Conservation (phyloP, 1,140 invertebrate genomes). For the Coelopa frigida region DNA sequence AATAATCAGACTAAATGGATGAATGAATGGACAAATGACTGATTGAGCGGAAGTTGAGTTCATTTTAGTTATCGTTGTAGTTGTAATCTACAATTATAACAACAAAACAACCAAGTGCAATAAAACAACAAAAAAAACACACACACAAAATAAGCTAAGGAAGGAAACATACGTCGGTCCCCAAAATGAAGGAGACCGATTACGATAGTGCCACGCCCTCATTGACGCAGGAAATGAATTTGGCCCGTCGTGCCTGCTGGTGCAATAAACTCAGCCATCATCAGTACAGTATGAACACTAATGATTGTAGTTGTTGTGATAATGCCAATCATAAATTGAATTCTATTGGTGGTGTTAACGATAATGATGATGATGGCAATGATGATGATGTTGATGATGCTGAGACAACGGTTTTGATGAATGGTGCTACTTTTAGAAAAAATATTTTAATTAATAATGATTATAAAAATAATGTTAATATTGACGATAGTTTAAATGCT, state of each 20-base stretch:
- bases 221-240: slow-evolving; percentile 38
- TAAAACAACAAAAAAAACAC: no score
- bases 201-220: slow-evolving; percentile 31
- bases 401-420: slow-evolving; percentile 18
- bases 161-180: neutral
- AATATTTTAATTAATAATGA: slow-evolving; percentile 10
- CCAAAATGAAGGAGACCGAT: slow-evolving; percentile 31
- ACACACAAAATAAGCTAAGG: neutral
- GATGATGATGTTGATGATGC: slow-evolving; percentile 5
- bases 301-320: neutral
- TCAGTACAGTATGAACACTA: neutral
- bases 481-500: slow-evolving; percentile 10
- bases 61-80: no score
- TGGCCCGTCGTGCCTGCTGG: slow-evolving; percentile 38
- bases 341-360: slow-evolving; percentile 2
- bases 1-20: no score
- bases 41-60: no score
- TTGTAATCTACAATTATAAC: no score
- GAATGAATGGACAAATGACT: no score
- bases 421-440: slow-evolving; percentile 16
- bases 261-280: slow-evolving; percentile 9
- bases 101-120: no score
- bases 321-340: neutral
- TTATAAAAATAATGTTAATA: slow-evolving; percentile 12
- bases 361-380: slow-evolving; percentile 8